Evolutionary conservation across 1,140 invertebrate genomes (phyloP).

Genomic region (Leptestheria dahalacensis): DNA sequence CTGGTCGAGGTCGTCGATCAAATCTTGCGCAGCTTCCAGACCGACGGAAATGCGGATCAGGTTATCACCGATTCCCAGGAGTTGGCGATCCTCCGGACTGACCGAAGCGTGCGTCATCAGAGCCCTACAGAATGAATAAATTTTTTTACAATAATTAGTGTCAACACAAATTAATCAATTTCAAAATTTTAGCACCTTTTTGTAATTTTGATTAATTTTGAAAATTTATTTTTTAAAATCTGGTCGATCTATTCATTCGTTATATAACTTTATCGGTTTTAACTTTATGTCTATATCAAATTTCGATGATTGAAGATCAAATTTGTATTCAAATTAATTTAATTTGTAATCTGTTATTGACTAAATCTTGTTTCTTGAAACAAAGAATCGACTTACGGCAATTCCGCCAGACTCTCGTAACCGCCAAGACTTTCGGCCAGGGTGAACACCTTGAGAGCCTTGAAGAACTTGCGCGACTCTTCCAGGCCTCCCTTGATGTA

Average conservation of each 20-base stretch:
- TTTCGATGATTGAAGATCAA: no score
- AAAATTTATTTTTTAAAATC: no score
- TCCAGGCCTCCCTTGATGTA: constrained; percentile 66
- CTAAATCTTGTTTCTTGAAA: no score
- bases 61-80: constrained; percentile 39
- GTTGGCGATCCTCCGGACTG: constrained; percentile 30
- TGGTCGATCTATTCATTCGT: no score
- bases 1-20: constrained; percentile 39
- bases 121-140: constrained; percentile 17
- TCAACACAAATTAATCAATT: not conserved
- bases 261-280: no score
- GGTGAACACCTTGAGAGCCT: constrained; percentile 60
- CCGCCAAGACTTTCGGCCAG: constrained; percentile 93
- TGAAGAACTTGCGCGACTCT: constrained; percentile 61
- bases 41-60: constrained; percentile 43
- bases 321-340: no score
- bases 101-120: constrained; percentile 26
- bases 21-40: constrained; percentile 37
- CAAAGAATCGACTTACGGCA: constrained; percentile 54
- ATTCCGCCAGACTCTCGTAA: constrained; percentile 77
- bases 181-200: no score
- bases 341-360: no score
- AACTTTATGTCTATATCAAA: no score
- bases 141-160: not conserved
- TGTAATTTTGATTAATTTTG: no score